Evolutionary conservation across 2,113 vertebrate genomes (phyloP).

Genomic region (Lepus americanus): DNA sequence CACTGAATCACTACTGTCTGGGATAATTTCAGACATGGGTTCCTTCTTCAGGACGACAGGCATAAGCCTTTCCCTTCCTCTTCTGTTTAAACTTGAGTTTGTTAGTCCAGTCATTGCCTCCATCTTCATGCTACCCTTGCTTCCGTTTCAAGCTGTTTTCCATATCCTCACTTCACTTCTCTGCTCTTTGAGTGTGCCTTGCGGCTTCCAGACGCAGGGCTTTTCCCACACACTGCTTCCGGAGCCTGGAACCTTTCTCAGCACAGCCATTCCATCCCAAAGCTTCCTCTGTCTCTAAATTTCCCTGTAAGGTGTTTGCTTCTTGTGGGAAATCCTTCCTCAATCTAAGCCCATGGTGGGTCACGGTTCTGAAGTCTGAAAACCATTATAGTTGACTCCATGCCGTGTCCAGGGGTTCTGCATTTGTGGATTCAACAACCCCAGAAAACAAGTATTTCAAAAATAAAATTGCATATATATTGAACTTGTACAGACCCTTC

Average conservation of each 20-base stretch:
- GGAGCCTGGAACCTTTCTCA: not conserved
- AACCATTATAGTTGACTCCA: not conserved
- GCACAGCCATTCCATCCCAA: not conserved
- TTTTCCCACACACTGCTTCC: not conserved
- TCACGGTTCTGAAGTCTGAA: not conserved
- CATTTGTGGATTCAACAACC: too few relatives aligned
- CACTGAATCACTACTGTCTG: not conserved
- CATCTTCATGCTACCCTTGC: not conserved
- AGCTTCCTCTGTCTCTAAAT: not conserved
- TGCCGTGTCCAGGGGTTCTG: too few relatives aligned
- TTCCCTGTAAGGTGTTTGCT: not conserved
- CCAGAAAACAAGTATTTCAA: too few relatives aligned
- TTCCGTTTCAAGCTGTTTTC: not conserved
- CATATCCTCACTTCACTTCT: not conserved
- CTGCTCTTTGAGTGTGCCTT: not conserved
- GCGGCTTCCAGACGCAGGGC: not conserved
- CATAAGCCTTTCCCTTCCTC: not conserved
- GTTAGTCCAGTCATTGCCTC: not conserved
- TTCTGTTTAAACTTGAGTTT: not conserved
- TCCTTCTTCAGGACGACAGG: not conserved
- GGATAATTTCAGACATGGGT: not conserved
- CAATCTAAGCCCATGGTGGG: not conserved
- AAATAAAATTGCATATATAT: too few relatives aligned
- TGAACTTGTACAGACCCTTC: too few relatives aligned
- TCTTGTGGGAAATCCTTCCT: not conserved